These are phyloP conservation scores for Mythimna albipuncta DNA, from an alignment of 2,888 invertebrate genomes.

Conservation along the genomic window DNA sequence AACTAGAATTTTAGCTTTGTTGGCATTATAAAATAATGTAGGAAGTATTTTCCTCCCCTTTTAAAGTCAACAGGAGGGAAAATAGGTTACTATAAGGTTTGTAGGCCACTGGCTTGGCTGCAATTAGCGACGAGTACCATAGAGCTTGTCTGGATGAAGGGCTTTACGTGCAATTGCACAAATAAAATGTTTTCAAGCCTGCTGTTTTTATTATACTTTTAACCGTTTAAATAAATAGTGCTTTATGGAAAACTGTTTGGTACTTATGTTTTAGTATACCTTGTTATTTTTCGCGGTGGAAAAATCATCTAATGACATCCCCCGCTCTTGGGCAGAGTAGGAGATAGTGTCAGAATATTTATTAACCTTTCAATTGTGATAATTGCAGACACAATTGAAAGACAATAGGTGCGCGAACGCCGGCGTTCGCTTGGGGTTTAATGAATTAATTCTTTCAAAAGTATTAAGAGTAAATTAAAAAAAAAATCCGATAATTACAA, in stretches of 20 bases:
- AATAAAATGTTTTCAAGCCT: constrained; percentile 32
- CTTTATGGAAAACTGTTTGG: neutral
- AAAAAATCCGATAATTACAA: too few species aligned
- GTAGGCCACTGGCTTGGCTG: constrained; percentile 44
- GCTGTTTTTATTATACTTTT: constrained; percentile 6
- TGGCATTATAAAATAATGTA: constrained; percentile 2
- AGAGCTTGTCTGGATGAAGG: constrained; percentile 45
- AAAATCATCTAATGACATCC: too few species aligned
- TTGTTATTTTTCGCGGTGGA: too few species aligned
- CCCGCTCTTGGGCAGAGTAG: too few species aligned
- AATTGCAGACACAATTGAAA: too few species aligned
- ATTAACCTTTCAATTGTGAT: too few species aligned
- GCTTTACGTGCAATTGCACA: constrained; percentile 41
- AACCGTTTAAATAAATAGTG: neutral
- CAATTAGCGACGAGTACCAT: constrained; percentile 54
- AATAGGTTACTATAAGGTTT: constrained; percentile 53
- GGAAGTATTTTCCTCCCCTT: constrained; percentile 6
- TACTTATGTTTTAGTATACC: neutral
- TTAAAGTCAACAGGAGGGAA: constrained; percentile 31
- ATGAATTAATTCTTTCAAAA: too few species aligned
- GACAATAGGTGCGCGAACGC: too few species aligned
- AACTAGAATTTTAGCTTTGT: neutral
- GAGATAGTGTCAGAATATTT: too few species aligned
- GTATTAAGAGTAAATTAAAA: too few species aligned
- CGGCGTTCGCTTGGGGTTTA: too few species aligned